These are phyloP conservation scores for Scomber japonicus DNA, from an alignment of 2,113 vertebrate species.

Conservation along the genomic window DNA sequence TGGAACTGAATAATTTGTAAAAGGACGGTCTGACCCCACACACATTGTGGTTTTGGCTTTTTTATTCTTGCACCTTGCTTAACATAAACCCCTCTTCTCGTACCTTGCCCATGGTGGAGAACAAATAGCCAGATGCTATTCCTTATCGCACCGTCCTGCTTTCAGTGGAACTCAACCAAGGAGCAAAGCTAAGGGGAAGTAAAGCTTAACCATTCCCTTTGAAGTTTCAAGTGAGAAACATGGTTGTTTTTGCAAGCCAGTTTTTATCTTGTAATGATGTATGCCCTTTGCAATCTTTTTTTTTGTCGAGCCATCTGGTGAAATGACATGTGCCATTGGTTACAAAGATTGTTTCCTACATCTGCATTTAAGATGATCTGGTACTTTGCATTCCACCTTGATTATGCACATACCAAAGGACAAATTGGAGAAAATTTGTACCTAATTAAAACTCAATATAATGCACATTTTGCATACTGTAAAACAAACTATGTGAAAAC, in stretches of 20 bases:
- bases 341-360: constrained; percentile 62
- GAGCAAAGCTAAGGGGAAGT: constrained; percentile 80
- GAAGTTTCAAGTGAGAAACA: constrained; percentile 69
- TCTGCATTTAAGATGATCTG: constrained; percentile 61
- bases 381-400: constrained; percentile 63
- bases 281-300: constrained; percentile 80
- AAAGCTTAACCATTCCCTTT: constrained; percentile 70
- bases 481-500: constrained; percentile 55
- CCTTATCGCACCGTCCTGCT: constrained; percentile 76
- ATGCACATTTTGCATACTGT: constrained; percentile 55
- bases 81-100: constrained; percentile 71
- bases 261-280: constrained; percentile 77
- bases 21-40: constrained; percentile 84
- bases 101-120: constrained; percentile 65
- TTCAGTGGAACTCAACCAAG: constrained; percentile 84
- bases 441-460: constrained; percentile 67
- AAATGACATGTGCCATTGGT: constrained; percentile 70
- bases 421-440: constrained; percentile 78
- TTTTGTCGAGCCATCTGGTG: constrained; percentile 59
- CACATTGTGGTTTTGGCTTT: constrained; percentile 79
- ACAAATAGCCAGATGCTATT: constrained; percentile 70
- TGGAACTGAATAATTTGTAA: constrained; percentile 99
- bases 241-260: constrained; percentile 54
- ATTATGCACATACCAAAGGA: constrained; percentile 77
- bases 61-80: constrained; percentile 90